Percentiles rank a stretch among this genome's conserved stretches.
phyloP scores from a whole-genome alignment of 2,113 vertebrate genomes.

The Dunckerocampus dactyliophorus region DNA sequence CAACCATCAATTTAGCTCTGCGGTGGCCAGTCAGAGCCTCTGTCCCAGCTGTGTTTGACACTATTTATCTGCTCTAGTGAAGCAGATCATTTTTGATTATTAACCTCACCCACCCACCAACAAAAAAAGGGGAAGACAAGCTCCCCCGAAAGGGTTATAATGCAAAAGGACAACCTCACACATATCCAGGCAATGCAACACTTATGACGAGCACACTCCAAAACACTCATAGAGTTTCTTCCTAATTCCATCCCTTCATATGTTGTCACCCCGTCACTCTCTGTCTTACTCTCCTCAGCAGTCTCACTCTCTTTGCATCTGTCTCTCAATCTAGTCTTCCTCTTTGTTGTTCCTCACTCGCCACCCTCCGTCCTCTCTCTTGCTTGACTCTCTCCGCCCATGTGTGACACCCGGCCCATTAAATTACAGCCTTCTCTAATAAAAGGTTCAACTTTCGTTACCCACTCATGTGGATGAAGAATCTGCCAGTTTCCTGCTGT shows the following conservation, averaged over 20 bases:
- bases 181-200: constrained; percentile 57
- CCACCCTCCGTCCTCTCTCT: constrained; percentile 53
- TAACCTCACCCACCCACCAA: constrained; percentile 58
- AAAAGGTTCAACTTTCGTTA: constrained; percentile 83
- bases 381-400: constrained; percentile 44
- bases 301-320: constrained; percentile 40
- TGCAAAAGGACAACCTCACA: constrained; percentile 68
- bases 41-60: constrained; percentile 62
- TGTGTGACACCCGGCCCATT: constrained; percentile 78
- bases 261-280: not conserved
- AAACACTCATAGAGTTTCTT: not conserved
- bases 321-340: constrained; percentile 36
- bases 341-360: constrained; percentile 5
- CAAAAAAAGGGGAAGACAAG: constrained; percentile 42
- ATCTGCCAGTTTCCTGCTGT: constrained; percentile 76
- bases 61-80: constrained; percentile 70
- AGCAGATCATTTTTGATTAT: constrained; percentile 75
- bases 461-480: constrained; percentile 76
- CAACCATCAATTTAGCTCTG: constrained; percentile 65
- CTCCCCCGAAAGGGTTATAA: constrained; percentile 61
- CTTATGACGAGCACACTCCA: constrained; percentile 20
- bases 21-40: constrained; percentile 63
- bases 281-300: constrained; percentile 26
- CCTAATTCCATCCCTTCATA: constrained; percentile 31
- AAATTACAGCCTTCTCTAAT: constrained; percentile 84